These are phyloP conservation scores for Oxyura jamaicensis DNA, from an alignment of 2,113 vertebrate genomes.

Conservation along the genomic window DNA sequence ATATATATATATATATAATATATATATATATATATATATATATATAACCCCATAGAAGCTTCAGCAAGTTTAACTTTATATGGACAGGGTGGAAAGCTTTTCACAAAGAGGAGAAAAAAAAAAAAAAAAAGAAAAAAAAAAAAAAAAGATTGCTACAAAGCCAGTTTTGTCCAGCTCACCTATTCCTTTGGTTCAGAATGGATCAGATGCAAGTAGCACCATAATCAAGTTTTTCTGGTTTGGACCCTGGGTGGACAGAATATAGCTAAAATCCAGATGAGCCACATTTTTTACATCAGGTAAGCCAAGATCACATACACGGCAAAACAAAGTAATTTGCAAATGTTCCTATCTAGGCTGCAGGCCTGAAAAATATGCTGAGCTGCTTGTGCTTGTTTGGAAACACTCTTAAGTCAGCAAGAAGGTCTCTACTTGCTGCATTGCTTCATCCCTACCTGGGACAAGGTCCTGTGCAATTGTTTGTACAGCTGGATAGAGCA, in stretches of 20 bases:
- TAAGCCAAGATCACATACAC: background rate
- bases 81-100: background rate
- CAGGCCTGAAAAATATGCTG: constrained; percentile 15
- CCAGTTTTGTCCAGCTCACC: background rate
- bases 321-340: constrained; percentile 21
- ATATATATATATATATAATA: background rate
- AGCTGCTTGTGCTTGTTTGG: background rate
- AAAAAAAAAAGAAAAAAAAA: background rate
- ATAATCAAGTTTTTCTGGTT: constrained; percentile 53
- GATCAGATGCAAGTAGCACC: background rate
- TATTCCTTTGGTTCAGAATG: background rate
- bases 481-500: constrained; percentile 18
- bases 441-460: constrained; percentile 23
- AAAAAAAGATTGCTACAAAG: background rate
- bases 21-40: background rate
- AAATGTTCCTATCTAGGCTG: background rate
- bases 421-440: background rate
- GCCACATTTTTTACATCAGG: constrained; percentile 29
- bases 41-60: background rate
- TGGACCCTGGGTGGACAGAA: background rate
- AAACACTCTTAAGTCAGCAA: constrained; percentile 1
- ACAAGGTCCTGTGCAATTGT: background rate
- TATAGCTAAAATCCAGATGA: constrained; percentile 34
- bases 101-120: background rate
- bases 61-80: background rate